phyloP scores from a whole-genome alignment of 2,888 invertebrate genomes.

The Pomacea canaliculata region DNA sequence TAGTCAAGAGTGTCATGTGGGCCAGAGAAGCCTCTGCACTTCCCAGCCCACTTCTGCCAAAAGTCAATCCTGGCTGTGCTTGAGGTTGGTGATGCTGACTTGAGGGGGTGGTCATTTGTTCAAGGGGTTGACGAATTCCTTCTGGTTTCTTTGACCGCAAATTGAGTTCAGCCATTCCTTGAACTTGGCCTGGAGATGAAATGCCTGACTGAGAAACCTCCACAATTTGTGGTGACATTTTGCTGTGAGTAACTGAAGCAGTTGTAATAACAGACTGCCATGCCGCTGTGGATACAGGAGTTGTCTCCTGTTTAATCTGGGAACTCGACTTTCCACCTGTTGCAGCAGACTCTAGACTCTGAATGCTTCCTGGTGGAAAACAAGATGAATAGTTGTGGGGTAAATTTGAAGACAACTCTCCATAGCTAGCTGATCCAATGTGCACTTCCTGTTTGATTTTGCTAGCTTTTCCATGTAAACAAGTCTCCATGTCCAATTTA shows the following conservation, averaged over 20 bases:
- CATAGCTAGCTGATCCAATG: not conserved
- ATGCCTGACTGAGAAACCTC: not conserved
- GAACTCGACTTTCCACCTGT: not conserved
- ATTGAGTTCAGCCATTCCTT: not conserved
- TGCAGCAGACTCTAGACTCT: not conserved
- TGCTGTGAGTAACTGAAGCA: not conserved
- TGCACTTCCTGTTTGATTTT: conserved; percentile 4
- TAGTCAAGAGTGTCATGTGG: conserved; percentile 6
- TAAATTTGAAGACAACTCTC: not conserved
- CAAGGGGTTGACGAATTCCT: too few species aligned
- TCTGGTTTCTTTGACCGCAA: not conserved
- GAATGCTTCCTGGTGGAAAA: conserved; percentile 2
- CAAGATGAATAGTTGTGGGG: not conserved
- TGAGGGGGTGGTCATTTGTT: too few species aligned
- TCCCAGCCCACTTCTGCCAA: not conserved
- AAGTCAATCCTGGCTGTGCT: too few species aligned
- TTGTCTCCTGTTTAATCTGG: conserved; percentile 1
- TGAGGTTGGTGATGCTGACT: too few species aligned
- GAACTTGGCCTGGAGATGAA: not conserved
- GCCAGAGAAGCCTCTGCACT: conserved; percentile 9
- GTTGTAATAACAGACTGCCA: conserved; percentile 17
- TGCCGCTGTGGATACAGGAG: not conserved
- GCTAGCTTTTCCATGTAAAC: not conserved
- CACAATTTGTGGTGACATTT: not conserved
- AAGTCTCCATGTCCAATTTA: too few species aligned